Conservation (phyloP, 2,113 vertebrate genomes). For the Lophius piscatorius region DNA sequence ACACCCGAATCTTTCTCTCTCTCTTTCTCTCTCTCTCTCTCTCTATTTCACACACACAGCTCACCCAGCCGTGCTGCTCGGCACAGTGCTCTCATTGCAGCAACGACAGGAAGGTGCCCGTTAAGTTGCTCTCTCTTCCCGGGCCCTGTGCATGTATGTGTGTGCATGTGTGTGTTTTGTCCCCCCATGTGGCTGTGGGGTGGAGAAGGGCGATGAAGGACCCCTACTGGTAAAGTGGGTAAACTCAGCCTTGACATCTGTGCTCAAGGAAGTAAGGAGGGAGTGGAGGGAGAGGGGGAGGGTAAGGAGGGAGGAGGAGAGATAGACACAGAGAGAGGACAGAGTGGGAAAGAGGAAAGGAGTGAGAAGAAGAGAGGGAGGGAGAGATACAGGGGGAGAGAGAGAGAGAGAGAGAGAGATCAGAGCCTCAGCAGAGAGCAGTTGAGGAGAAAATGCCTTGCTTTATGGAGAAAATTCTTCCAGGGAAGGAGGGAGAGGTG, state of each 20-base stretch:
- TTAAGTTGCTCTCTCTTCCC: slow-evolving; percentile 75
- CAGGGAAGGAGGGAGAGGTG: slow-evolving; percentile 83
- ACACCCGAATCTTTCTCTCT: slow-evolving; percentile 66
- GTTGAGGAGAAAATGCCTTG: slow-evolving; percentile 84
- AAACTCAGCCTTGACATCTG: slow-evolving; percentile 83
- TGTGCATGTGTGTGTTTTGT: slow-evolving; percentile 46
- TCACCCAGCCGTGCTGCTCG: slow-evolving; percentile 53
- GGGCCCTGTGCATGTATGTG: slow-evolving; percentile 54
- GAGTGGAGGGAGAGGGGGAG: slow-evolving; percentile 49
- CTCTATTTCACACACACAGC: slow-evolving; percentile 10
- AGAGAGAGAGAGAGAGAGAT: slow-evolving; percentile 61
- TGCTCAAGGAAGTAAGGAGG: slow-evolving; percentile 61
- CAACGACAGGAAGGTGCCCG: slow-evolving; percentile 74
- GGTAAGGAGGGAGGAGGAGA: slow-evolving; percentile 67
- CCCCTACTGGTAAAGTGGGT: slow-evolving; percentile 86
- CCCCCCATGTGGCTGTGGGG: slow-evolving; percentile 72
- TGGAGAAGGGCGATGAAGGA: slow-evolving; percentile 83
- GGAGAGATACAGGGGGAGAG: slow-evolving; percentile 33
- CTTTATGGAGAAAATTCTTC: slow-evolving; percentile 84
- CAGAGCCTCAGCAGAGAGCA: slow-evolving; percentile 73
- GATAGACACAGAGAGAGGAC: slow-evolving; percentile 56
- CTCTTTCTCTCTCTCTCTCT: slow-evolving; percentile 33
- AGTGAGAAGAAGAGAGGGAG: slow-evolving; percentile 63
- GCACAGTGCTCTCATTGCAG: slow-evolving; percentile 71
- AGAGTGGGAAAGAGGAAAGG: slow-evolving; percentile 69